A percentile compares a stretch with the other conserved stretches of the same genome.
Evolutionary conservation across 2,888 invertebrate species (phyloP).

Genomic region (Podotricha telesiphe): DNA sequence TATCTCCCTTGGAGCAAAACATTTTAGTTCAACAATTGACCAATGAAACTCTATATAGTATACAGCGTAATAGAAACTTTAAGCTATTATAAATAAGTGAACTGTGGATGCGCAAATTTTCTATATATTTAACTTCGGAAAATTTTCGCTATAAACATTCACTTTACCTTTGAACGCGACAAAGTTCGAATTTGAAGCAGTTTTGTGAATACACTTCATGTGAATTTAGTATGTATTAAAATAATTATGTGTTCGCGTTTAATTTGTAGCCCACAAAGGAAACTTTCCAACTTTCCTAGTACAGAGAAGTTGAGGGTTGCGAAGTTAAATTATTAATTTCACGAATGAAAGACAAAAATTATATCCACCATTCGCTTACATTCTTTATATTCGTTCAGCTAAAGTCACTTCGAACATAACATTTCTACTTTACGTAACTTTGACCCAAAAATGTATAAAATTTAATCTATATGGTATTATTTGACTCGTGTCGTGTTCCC

Average conservation of each 20-base stretch:
- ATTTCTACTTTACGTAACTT: slow-evolving; percentile 7
- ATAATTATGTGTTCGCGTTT: slow-evolving; percentile 29
- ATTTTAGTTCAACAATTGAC: slow-evolving; percentile 50
- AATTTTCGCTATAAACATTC: slow-evolving; percentile 39
- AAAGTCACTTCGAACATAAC: slow-evolving; percentile 1
- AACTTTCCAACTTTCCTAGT: slow-evolving; percentile 26
- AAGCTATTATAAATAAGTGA: slow-evolving; percentile 69
- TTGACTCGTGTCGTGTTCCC: slow-evolving; percentile 44
- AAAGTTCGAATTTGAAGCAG: slow-evolving; percentile 32
- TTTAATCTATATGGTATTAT: slow-evolving; percentile 14
- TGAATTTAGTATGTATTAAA: slow-evolving; percentile 33
- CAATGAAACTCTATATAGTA: slow-evolving; percentile 72
- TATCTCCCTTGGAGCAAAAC: not conserved
- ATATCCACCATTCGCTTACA: slow-evolving; percentile 1
- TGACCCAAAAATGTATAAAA: slow-evolving; percentile 16
- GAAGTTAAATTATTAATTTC: slow-evolving; percentile 27
- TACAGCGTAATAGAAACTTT: slow-evolving; percentile 72
- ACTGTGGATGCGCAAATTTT: slow-evolving; percentile 60
- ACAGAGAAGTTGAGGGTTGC: slow-evolving; percentile 16
- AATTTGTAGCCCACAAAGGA: slow-evolving; percentile 28
- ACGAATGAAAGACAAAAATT: slow-evolving; percentile 9
- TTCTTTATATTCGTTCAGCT: not conserved
- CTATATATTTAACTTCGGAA: slow-evolving; percentile 13
- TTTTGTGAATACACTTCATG: slow-evolving; percentile 37
- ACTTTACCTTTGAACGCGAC: slow-evolving; percentile 41